Evolutionary conservation across 2,113 vertebrate species (phyloP).

Genomic region (Podocnemis expansa): DNA sequence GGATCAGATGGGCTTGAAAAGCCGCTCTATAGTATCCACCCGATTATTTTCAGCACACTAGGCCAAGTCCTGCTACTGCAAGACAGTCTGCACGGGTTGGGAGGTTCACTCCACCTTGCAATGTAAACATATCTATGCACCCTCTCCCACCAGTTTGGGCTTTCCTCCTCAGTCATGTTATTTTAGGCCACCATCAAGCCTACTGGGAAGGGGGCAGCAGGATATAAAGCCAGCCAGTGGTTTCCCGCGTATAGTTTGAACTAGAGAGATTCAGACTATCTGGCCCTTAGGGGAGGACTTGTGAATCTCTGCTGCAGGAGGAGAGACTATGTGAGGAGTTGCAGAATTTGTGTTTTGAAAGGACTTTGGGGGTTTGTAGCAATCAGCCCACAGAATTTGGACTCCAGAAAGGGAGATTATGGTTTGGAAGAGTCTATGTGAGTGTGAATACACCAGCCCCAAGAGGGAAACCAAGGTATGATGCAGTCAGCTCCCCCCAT

Average conservation of each 20-base stretch:
- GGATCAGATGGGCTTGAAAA: no score
- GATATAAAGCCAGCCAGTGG: background rate
- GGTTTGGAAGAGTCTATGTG: background rate
- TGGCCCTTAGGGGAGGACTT: background rate
- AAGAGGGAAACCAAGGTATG: background rate
- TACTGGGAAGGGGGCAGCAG: background rate
- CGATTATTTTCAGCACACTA: background rate
- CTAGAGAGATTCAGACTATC: background rate
- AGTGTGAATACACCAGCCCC: no score
- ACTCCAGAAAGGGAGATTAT: background rate
- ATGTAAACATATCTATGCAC: background rate
- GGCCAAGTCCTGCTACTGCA: background rate
- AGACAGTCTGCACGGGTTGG: background rate
- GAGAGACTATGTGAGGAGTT: background rate
- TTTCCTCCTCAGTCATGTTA: background rate
- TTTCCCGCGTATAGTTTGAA: background rate
- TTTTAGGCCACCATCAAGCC: fast-evolving
- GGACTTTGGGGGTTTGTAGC: background rate
- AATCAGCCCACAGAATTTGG: background rate
- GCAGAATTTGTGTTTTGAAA: background rate
- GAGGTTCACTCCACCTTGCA: background rate
- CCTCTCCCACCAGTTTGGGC: background rate
- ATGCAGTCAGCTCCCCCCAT: background rate
- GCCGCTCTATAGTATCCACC: background rate
- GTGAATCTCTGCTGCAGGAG: background rate